phyloP scores from a whole-genome alignment of 2,888 invertebrate species.

The Anagyrus pseudococci region DNA sequence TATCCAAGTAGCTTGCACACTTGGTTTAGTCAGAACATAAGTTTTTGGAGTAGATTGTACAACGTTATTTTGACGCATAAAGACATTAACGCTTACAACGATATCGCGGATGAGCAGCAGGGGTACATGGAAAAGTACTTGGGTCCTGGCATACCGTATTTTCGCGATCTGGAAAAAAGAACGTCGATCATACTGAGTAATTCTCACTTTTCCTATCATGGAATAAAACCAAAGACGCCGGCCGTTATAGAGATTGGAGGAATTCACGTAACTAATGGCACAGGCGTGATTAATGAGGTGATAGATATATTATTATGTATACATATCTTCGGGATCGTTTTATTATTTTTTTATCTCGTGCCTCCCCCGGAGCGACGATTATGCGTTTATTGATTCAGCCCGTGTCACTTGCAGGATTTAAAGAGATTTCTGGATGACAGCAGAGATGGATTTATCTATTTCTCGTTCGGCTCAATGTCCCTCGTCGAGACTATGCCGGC shows the following conservation, averaged over 20 bases:
- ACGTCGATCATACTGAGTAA: conserved; percentile 62
- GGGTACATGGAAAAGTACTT: conserved; percentile 44
- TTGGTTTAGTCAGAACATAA: not conserved
- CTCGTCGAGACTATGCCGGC: conserved; percentile 50
- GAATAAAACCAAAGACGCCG: conserved; percentile 62
- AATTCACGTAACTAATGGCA: conserved; percentile 56
- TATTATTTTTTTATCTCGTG: too few relatives aligned
- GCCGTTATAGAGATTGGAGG: conserved; percentile 67
- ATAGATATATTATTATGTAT: not conserved
- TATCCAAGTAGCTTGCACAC: conserved; percentile 25
- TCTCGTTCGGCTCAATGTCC: conserved; percentile 55
- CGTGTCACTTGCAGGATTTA: conserved; percentile 44
- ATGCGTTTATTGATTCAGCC: conserved; percentile 22
- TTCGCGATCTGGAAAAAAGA: conserved; percentile 48
- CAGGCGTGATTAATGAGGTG: conserved; percentile 37
- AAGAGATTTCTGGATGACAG: conserved; percentile 52
- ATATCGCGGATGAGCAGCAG: conserved; percentile 36
- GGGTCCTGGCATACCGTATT: conserved; percentile 38
- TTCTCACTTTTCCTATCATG: conserved; percentile 65
- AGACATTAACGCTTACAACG: conserved; percentile 32
- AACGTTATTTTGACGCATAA: conserved; percentile 13
- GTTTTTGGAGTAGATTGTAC: conserved; percentile 34
- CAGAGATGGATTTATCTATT: conserved; percentile 51
- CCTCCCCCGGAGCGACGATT: too few relatives aligned
- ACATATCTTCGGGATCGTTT: too few relatives aligned